Evolutionary conservation across 2,888 invertebrate genomes (phyloP).

Genomic region (Tortricodes alternella): DNA sequence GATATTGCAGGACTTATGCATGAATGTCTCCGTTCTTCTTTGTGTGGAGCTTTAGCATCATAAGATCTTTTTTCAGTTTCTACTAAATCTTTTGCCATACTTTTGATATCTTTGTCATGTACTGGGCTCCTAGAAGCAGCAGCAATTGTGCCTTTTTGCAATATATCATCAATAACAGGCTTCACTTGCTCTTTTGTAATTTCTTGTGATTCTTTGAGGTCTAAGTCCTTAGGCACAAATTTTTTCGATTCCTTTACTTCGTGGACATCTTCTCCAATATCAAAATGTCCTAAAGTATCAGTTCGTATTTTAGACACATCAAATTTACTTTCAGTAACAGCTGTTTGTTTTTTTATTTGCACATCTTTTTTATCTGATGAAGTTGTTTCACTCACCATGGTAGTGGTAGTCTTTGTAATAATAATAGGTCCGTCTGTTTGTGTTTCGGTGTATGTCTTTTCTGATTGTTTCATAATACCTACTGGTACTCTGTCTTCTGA

Average conservation of each 20-base stretch:
- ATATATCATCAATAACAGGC: slow-evolving; percentile 71
- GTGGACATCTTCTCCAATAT: slow-evolving; percentile 50
- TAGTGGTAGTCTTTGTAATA: slow-evolving; percentile 40
- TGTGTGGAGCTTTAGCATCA: slow-evolving; percentile 73
- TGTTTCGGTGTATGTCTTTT: slow-evolving; percentile 47
- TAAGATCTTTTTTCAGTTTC: slow-evolving; percentile 73
- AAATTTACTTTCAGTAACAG: slow-evolving; percentile 54
- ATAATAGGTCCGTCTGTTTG: slow-evolving; percentile 45
- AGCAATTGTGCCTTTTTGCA: slow-evolving; percentile 67
- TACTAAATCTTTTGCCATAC: slow-evolving; percentile 61
- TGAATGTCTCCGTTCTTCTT: slow-evolving; percentile 75
- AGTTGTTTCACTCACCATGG: slow-evolving; percentile 43
- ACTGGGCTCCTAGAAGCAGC: slow-evolving; percentile 65
- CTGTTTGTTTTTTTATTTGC: slow-evolving; percentile 40
- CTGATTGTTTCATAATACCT: slow-evolving; percentile 50
- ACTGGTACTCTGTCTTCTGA: slow-evolving; percentile 36
- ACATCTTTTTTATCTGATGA: slow-evolving; percentile 40
- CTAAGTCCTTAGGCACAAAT: slow-evolving; percentile 53
- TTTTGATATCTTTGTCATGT: slow-evolving; percentile 69
- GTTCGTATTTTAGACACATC: slow-evolving; percentile 71
- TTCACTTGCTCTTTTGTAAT: slow-evolving; percentile 73
- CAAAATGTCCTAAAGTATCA: slow-evolving; percentile 68
- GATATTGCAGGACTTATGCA: slow-evolving; percentile 77
- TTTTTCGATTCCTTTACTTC: slow-evolving; percentile 50
- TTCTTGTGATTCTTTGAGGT: slow-evolving; percentile 55